Evolutionary conservation across 2,113 vertebrate species (phyloP).

Genomic region (Psettodes erumei): DNA sequence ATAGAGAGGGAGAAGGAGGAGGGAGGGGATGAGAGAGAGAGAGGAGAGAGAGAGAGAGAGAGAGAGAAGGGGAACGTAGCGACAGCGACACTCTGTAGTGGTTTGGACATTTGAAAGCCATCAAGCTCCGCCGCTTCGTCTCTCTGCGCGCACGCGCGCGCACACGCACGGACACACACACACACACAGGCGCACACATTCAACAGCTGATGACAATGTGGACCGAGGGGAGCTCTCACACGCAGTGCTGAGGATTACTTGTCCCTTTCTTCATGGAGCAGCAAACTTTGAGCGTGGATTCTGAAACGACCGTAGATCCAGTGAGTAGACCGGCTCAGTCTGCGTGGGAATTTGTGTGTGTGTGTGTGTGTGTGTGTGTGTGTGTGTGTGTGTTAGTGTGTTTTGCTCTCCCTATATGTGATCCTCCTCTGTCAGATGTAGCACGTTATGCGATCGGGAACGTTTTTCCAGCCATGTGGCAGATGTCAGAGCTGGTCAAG

Average conservation of each 20-base stretch:
- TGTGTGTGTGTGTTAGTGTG: slow-evolving; percentile 16
- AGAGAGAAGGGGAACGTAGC: slow-evolving; percentile 61
- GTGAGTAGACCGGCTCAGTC: slow-evolving; percentile 64
- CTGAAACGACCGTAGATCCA: slow-evolving; percentile 73
- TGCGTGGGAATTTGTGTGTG: slow-evolving; percentile 9
- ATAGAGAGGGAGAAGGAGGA: slow-evolving; percentile 30
- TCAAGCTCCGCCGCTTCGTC: slow-evolving; percentile 57
- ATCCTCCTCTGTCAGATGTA: slow-evolving; percentile 18
- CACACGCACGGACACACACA: slow-evolving; percentile 32
- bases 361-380: slow-evolving; percentile 27
- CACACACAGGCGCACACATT: slow-evolving; percentile 23
- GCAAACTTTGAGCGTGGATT: slow-evolving; percentile 86
- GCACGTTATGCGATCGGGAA: background rate
- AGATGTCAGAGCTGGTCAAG: no score
- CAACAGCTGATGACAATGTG: slow-evolving; percentile 73
- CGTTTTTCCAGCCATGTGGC: no score
- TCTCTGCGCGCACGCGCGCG: slow-evolving; percentile 14
- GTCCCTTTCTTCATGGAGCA: slow-evolving; percentile 87
- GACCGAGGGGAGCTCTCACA: slow-evolving; percentile 52
- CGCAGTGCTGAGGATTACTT: slow-evolving; percentile 74
- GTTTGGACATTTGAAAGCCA: slow-evolving; percentile 60
- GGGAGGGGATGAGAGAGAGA: slow-evolving; percentile 27
- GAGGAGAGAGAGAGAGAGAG: slow-evolving; percentile 41
- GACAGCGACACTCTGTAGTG: slow-evolving; percentile 67
- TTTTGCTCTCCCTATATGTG: background rate